Evolutionary conservation across 2,113 vertebrate genomes (phyloP).

Genomic region (Chaetorhynchus papuensis): DNA sequence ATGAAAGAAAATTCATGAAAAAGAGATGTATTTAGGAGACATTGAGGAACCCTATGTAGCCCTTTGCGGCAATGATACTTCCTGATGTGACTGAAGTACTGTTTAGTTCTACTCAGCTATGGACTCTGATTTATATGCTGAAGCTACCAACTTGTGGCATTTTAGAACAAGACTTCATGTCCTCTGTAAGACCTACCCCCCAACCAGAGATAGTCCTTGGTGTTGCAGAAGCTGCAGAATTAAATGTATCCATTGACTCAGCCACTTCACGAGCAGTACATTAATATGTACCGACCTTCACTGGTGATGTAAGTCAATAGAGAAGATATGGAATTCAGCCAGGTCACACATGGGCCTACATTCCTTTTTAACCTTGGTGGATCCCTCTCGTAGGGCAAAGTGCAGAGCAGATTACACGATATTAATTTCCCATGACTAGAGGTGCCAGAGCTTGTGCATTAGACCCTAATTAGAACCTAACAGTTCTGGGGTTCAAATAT

Average conservation of each 20-base stretch:
- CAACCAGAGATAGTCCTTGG: neutral
- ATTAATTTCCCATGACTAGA: neutral
- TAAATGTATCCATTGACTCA: accelerated
- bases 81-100: neutral
- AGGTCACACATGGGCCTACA: accelerated
- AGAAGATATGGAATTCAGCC: neutral
- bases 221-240: neutral
- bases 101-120: neutral
- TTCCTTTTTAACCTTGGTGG: neutral
- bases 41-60: neutral
- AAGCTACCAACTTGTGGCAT: neutral
- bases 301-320: neutral
- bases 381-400: neutral
- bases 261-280: accelerated
- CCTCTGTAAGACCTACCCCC: neutral
- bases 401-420: neutral
- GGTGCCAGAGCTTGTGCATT: neutral
- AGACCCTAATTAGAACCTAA: neutral
- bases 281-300: neutral
- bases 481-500: neutral
- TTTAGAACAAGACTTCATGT: neutral
- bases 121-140: neutral
- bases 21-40: neutral
- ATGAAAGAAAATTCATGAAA: neutral
- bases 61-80: neutral